Base-by-base conservation (phyloP, 2,113 vertebrate genomes). In the Peromyscus maniculatus region DNA sequence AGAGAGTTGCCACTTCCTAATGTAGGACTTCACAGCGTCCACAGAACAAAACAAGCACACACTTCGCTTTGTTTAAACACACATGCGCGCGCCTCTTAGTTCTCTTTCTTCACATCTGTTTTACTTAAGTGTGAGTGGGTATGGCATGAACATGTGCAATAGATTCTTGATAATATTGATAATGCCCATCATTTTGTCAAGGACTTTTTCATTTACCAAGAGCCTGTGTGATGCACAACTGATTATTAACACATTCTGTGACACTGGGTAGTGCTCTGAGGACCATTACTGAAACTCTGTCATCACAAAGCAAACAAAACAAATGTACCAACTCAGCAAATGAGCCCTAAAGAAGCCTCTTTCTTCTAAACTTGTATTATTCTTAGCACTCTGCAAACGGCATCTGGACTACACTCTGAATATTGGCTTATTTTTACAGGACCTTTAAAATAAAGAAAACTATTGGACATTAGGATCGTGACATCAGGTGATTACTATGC, bases 401-500 rank as follows among this genome's bases (percentile, higher is more conserved):
- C 43, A 33, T 55, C 82, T 92, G 7, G 15, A 75, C 90, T 80
- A 86, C 87, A 88, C 39, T 17, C 17, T 59, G 33, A 79, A 52
- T 49, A 57, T 59, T 46, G 66, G 39, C 57, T 79, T 89, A 74
- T 59, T 92, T 84, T 86, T 31, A 94, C 4, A 95, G 89, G 33
- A 72, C 46, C 62, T 91, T 62, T 87, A 55, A 96, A 43, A 74
- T 39, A 92, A 79, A 87, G 66, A 87, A 94, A 93, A 94, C 39
- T 75, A 80, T 17, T 52, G 5, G 43, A 79, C 67, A 75, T 49
- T 64, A 92, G n/a, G 62, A 80, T 43, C 57, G 59, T 66, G 69
- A 31, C 4, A 74, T 39, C 78, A 83, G 22, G 5, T 57, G 46
- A 74, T 31, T 43, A 33, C 33, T 69, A n/a, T 75, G 24, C 28